Evolutionary conservation across 2,888 invertebrate genomes (phyloP).

Genomic region (Drosophila niveifrons): DNA sequence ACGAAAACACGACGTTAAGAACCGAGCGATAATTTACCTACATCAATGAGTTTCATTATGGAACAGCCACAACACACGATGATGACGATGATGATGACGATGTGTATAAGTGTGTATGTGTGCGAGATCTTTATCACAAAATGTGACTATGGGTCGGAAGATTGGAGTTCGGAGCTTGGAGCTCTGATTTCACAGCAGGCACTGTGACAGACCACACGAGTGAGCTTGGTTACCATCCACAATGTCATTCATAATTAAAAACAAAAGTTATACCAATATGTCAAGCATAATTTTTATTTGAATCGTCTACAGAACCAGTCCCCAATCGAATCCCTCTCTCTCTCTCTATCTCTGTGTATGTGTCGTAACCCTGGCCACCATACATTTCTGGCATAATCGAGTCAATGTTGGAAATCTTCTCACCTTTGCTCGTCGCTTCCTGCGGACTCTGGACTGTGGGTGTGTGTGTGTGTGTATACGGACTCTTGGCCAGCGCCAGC

Average conservation of each 20-base stretch:
- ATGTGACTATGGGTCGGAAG: constrained; percentile 62
- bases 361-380: constrained; percentile 46
- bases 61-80: constrained; percentile 53
- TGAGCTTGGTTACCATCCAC: constrained; percentile 32
- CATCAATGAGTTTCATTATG: constrained; percentile 84
- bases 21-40: constrained; percentile 84
- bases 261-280: constrained; percentile 82
- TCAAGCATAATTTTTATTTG: constrained; percentile 82
- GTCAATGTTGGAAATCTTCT: constrained; percentile 82
- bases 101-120: constrained; percentile 34
- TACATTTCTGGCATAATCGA: constrained; percentile 84
- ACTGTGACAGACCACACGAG: constrained; percentile 70
- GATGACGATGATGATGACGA: constrained; percentile 29
- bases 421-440: constrained; percentile 78
- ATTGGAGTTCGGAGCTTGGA: constrained; percentile 25
- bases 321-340: constrained; percentile 2
- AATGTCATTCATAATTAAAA: constrained; percentile 82
- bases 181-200: constrained; percentile 82
- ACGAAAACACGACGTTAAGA: constrained; percentile 83
- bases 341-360: neutral
- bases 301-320: constrained; percentile 57
- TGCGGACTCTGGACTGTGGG: constrained; percentile 21
- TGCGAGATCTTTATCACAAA: constrained; percentile 74
- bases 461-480: too few species aligned
- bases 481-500: constrained; percentile 42